Conservation (phyloP, 2,113 vertebrate genomes). For the Microcebus griseorufus region DNA sequence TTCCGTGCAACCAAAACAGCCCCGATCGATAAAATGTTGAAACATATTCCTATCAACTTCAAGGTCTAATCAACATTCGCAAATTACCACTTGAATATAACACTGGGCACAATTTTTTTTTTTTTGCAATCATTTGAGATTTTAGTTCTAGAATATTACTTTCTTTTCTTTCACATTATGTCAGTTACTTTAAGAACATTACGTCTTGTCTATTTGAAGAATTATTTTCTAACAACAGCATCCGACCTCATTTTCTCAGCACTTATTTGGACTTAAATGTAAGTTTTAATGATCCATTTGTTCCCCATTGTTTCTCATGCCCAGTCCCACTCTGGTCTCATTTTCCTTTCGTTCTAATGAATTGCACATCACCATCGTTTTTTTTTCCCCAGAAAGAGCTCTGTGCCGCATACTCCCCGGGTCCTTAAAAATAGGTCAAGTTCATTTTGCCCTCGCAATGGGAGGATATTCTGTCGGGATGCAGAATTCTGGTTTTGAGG, state of each 20-base stretch:
- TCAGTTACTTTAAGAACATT: conserved; percentile 55
- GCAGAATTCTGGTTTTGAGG: not conserved
- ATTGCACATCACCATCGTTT: not conserved
- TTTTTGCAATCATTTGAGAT: not conserved
- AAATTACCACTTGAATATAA: not conserved
- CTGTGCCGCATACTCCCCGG: fast-evolving
- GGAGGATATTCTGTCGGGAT: too few relatives aligned
- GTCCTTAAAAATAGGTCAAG: not conserved
- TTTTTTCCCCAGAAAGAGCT: not conserved
- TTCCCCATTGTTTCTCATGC: not conserved
- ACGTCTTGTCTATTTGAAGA: conserved; percentile 43
- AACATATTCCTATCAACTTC: not conserved
- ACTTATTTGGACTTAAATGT: conserved; percentile 43
- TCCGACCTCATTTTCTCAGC: conserved; percentile 54
- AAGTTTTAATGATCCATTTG: conserved; percentile 32
- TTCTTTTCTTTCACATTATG: conserved; percentile 43
- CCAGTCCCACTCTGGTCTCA: not conserved
- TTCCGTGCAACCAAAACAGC: not conserved
- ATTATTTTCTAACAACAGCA: conserved; percentile 37
- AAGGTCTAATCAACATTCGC: not conserved
- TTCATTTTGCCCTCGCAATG: not conserved
- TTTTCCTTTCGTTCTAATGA: not conserved
- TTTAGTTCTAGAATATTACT: conserved; percentile 15
- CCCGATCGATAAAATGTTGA: not conserved
- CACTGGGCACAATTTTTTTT: conserved; percentile 1